phyloP scores from a whole-genome alignment of 2,113 vertebrate species.

The Clarias magur region DNA sequence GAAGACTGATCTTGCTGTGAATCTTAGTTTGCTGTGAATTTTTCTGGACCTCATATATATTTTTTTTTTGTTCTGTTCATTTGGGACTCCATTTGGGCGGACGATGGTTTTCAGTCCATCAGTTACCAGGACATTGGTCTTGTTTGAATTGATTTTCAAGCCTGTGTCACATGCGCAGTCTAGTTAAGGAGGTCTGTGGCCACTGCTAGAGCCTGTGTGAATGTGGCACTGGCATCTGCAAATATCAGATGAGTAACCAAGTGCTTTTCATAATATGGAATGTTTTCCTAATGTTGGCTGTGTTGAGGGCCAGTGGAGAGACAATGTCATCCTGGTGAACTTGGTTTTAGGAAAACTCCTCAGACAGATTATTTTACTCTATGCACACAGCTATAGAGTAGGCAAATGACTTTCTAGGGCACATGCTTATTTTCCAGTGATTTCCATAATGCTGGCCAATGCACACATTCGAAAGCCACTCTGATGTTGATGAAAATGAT shows the following conservation, averaged over 20 bases:
- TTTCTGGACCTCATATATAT: neutral
- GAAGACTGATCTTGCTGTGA: neutral
- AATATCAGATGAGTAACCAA: constrained; percentile 7
- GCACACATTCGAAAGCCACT: neutral
- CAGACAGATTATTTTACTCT: constrained; percentile 1
- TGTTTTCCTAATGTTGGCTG: neutral
- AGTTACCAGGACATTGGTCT: neutral
- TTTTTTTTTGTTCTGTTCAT: neutral
- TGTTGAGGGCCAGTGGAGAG: neutral
- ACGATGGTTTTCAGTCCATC: neutral
- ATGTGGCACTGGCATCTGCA: neutral
- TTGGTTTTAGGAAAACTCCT: neutral
- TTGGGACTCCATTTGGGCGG: neutral
- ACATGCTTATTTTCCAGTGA: constrained; percentile 10
- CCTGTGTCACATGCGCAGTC: neutral
- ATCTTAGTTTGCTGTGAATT: neutral
- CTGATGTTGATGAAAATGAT: neutral
- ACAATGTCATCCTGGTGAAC: constrained; percentile 7
- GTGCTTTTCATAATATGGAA: constrained; percentile 1
- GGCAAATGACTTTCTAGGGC: neutral
- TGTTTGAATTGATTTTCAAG: neutral
- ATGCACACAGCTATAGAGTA: neutral
- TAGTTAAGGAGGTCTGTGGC: neutral
- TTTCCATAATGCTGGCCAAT: constrained; percentile 10
- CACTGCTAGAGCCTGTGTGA: neutral